Percentiles rank a stretch among this genome's conserved stretches.
These are phyloP conservation scores for Anthopleura xanthogrammica DNA, from an alignment of 92 coral and sea anemone species.

Conservation along the genomic window DNA sequence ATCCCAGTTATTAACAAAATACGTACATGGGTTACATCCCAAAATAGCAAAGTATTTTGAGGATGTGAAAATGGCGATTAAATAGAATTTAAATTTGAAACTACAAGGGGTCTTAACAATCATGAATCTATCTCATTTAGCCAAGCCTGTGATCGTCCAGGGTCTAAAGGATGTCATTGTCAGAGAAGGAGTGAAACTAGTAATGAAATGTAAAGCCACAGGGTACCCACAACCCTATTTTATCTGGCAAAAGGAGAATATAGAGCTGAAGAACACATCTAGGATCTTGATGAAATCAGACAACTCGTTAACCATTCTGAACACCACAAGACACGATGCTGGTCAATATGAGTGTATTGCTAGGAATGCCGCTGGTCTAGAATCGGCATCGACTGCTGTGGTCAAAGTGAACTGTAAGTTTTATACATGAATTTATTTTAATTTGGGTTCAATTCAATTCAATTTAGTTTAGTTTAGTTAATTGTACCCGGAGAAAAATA, in stretches of 20 bases:
- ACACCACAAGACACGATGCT: not conserved
- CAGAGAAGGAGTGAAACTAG: not conserved
- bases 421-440: not conserved
- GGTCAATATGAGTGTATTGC: conserved; percentile 2
- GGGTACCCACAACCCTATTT: not conserved
- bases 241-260: conserved; percentile 1
- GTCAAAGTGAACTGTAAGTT: not conserved
- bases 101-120: too few species aligned
- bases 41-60: too few species aligned
- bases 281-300: not conserved
- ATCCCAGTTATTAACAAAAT: too few species aligned
- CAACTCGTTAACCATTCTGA: not conserved
- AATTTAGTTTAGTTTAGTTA: too few species aligned
- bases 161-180: not conserved
- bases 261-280: not conserved
- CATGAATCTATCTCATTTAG: not conserved
- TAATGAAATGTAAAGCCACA: not conserved
- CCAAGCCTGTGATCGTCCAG: conserved; percentile 2
- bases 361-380: not conserved
- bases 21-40: too few species aligned
- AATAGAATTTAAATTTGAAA: too few species aligned
- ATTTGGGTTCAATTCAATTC: too few species aligned
- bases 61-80: too few species aligned
- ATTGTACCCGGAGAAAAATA: too few species aligned
- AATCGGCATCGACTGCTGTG: not conserved